Evolutionary conservation across 2,797 vertebrate genomes (phyloP).

Genomic region (Lacerta viridis): DNA sequence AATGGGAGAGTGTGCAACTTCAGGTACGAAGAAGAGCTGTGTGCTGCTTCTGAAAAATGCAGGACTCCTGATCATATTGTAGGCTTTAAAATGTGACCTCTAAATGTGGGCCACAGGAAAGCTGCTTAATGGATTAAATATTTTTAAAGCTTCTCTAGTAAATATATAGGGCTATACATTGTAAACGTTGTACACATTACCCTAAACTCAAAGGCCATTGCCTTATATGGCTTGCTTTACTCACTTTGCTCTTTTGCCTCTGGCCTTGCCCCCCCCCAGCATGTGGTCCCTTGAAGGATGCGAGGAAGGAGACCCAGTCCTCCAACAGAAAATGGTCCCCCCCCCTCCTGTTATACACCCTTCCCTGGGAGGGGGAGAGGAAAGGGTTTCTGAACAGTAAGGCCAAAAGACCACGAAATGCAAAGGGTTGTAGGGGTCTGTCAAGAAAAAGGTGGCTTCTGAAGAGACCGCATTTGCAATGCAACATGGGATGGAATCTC

Average conservation of each 20-base stretch:
- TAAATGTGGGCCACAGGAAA: slow-evolving; percentile 57
- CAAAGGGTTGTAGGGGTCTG: neutral
- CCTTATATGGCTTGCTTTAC: no score
- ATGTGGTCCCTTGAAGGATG: no score
- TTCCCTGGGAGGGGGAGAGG: no score
- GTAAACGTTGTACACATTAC: slow-evolving; percentile 6
- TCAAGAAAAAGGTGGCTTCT: neutral
- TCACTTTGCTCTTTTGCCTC: no score
- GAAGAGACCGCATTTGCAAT: neutral
- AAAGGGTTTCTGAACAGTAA: no score
- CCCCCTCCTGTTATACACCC: no score
- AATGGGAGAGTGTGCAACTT: neutral
- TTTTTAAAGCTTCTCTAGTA: slow-evolving; percentile 51
- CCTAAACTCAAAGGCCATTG: fast-evolving
- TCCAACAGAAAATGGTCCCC: no score
- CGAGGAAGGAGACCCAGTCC: no score
- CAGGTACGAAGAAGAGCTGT: neutral
- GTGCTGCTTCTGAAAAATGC: slow-evolving; percentile 16
- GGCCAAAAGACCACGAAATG: neutral
- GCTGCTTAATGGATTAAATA: slow-evolving; percentile 69
- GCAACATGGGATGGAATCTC: neutral
- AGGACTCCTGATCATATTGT: slow-evolving; percentile 16
- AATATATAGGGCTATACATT: slow-evolving; percentile 3
- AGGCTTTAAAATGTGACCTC: slow-evolving; percentile 54
- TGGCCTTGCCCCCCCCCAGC: no score